phyloP scores from a whole-genome alignment of 2,797 vertebrate genomes.

The Lagorchestes hirsutus region DNA sequence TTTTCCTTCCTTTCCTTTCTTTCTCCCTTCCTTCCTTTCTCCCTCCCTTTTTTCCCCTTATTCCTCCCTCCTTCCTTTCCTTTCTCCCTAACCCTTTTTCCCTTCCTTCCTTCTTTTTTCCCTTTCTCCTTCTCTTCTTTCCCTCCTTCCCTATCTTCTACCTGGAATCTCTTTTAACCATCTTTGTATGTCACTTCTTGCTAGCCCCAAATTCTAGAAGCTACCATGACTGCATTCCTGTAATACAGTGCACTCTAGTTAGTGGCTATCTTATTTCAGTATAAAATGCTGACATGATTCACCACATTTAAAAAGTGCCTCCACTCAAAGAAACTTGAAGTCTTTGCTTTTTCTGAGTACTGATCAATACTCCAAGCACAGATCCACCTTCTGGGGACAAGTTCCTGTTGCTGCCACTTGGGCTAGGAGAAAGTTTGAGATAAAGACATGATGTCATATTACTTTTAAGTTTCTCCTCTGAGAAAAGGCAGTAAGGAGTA shows the following conservation, averaged over 20 bases:
- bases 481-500: not conserved
- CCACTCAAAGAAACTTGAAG: rapidly evolving
- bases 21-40: not conserved
- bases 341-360: rapidly evolving
- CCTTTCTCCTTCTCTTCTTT: not conserved
- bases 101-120: no score
- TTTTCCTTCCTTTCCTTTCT: no score
- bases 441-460: not conserved
- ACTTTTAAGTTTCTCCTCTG: conserved; percentile 5
- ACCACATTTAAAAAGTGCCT: not conserved
- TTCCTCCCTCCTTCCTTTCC: not conserved
- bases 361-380: not conserved
- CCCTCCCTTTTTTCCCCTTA: no score
- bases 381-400: not conserved
- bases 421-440: not conserved
- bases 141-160: not conserved
- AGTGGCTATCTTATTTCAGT: not conserved
- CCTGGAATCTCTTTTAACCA: not conserved
- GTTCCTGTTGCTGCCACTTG: not conserved
- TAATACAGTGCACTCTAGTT: not conserved
- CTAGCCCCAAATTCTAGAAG: not conserved
- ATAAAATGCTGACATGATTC: rapidly evolving
- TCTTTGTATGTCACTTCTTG: not conserved
- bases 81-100: no score
- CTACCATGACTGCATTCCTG: not conserved